Evolutionary conservation across 1,140 invertebrate genomes (phyloP).

Genomic region (Papilio helenus): DNA sequence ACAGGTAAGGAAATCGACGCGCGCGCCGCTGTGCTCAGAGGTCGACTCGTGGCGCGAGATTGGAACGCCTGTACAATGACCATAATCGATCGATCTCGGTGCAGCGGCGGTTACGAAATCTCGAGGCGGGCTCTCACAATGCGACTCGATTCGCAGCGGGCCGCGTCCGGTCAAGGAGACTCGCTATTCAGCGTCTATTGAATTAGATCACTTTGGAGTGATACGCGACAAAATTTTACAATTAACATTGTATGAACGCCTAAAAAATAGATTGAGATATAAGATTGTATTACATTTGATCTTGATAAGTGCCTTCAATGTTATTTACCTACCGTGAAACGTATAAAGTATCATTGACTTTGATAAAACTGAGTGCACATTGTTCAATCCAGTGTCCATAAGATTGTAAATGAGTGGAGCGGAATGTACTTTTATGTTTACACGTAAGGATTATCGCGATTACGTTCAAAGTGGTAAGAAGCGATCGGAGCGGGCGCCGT

Average conservation of each 20-base stretch:
- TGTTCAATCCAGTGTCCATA: neutral
- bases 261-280: neutral
- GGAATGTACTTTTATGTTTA: neutral
- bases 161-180: constrained; percentile 67
- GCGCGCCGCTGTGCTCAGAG: constrained; percentile 45
- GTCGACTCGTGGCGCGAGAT: constrained; percentile 55
- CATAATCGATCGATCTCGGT: constrained; percentile 70
- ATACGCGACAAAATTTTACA: constrained; percentile 15
- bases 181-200: constrained; percentile 4
- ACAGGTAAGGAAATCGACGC: constrained; percentile 43
- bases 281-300: constrained; percentile 17
- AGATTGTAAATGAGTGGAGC: neutral
- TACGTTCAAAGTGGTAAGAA: neutral
- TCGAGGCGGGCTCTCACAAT: constrained; percentile 61
- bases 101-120: constrained; percentile 72
- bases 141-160: constrained; percentile 57
- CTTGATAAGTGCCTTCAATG: neutral
- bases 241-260: neutral
- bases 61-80: constrained; percentile 68
- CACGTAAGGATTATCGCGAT: neutral
- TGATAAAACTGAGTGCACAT: neutral
- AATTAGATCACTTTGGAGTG: constrained; percentile 16
- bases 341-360: neutral
- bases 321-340: neutral
- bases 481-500: neutral